Base-by-base conservation (phyloP, 2,113 vertebrate species). In the Aldabrachelys gigantea region DNA sequence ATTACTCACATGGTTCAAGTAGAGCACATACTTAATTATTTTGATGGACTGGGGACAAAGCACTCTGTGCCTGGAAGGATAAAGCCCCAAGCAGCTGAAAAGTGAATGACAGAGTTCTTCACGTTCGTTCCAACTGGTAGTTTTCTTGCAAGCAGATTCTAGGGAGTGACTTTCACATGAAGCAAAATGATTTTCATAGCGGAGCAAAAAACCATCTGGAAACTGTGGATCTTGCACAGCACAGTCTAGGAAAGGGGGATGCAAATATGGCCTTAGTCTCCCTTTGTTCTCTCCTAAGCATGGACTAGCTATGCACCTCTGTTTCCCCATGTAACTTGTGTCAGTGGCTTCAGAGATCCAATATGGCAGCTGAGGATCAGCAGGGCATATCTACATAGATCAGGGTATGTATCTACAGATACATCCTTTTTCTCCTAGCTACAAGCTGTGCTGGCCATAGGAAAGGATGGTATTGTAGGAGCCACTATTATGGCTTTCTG, bases 131-230 rank as follows among this genome's bases (percentile, higher is more conserved):
- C 2, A 35, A 49, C 21, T 41, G 44, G 10, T 29, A 2, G 5
- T 0, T 69, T 90, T 79, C 81, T 69, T 89, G 8, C 11, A 0
- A 12, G 22, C 10, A 44, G 1, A 12, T 90, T 87, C 52, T 5
- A 69, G 65, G 6, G 2, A 35, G 10, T 3, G 65, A 4, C 16
- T 31, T 21, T 0, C 0, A 54, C 19, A 79, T 1, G 8, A 54
- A 83, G 3, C 35, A 41, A 27, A 41, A 56, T 25, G 54, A 24
- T 56, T 56, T 25, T 25, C 22, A 56, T 25, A 56, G 24, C 5
- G 24, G 24, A 56, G 54, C 54, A 25, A 59, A 22, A n/a, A 17
- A 3, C 41, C 62, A 6, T 29, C 12, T 65, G 14, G 50, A 69
- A 83, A 90, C 3, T 1, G 2, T 29, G 6, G 12, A 24, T 8